Conservation (phyloP, 2,797 vertebrate genomes). For the Chrosomus eos region DNA sequence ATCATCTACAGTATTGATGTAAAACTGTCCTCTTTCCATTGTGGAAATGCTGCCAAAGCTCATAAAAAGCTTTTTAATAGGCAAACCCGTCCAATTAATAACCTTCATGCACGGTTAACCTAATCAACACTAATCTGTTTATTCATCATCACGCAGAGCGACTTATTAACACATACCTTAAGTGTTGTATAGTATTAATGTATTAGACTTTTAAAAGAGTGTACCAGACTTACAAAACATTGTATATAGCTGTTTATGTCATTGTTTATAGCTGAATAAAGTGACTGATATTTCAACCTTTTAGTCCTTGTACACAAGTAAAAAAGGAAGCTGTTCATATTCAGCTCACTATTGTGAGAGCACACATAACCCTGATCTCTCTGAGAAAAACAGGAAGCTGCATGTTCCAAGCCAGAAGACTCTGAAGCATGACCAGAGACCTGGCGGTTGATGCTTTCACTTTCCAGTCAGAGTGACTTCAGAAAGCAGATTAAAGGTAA, state of each 20-base stretch:
- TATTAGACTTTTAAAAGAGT: not conserved
- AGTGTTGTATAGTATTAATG: not conserved
- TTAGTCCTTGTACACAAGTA: not conserved
- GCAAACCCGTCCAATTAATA: slow-evolving; percentile 70
- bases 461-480: not conserved
- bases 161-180: not conserved
- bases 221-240: not conserved
- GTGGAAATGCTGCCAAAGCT: slow-evolving; percentile 61
- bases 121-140: slow-evolving; percentile 70
- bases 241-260: not conserved
- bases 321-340: not conserved
- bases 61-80: slow-evolving; percentile 79
- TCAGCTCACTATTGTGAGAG: not conserved
- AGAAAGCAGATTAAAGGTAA: slow-evolving; percentile 18
- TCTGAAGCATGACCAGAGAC: not conserved
- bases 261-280: not conserved
- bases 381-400: slow-evolving; percentile 38
- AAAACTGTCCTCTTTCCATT: not conserved
- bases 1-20: not conserved
- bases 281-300: not conserved
- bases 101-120: slow-evolving; percentile 67
- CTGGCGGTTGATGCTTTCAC: slow-evolving; percentile 1
- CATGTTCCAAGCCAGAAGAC: not conserved
- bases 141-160: slow-evolving; percentile 39
- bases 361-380: not conserved